Conservation (phyloP, 2,113 vertebrate genomes). For the Sebastes schlegelii region DNA sequence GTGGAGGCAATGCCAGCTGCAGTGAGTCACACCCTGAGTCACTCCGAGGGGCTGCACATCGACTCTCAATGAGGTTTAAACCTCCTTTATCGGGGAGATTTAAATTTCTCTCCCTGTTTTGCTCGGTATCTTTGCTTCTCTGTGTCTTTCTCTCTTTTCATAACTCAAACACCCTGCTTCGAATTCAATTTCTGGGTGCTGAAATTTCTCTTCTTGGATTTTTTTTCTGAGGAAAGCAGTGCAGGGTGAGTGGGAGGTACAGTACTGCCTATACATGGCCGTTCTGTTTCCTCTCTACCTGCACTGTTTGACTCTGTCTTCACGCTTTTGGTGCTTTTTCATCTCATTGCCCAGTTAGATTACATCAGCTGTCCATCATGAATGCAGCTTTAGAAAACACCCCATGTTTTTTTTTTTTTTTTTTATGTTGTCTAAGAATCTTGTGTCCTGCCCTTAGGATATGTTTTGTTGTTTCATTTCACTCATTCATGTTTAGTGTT, state of each 20-base stretch:
- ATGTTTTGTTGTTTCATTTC: no score
- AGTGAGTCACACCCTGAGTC: conserved; percentile 81
- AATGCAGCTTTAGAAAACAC: not conserved
- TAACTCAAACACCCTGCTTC: not conserved
- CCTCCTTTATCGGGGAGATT: conserved; percentile 54
- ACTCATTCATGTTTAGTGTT: no score
- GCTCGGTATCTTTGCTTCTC: conserved; percentile 10
- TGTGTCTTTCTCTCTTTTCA: conserved; percentile 30
- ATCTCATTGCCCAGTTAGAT: not conserved
- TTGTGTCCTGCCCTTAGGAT: not conserved
- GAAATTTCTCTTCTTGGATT: not conserved
- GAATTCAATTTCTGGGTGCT: conserved; percentile 18
- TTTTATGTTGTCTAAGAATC: not conserved
- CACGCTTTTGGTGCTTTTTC: not conserved
- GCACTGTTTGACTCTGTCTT: not conserved
- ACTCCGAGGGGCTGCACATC: conserved; percentile 48
- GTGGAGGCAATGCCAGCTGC: conserved; percentile 54
- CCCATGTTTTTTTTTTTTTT: not conserved
- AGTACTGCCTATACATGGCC: not conserved
- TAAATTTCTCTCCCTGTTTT: conserved; percentile 13
- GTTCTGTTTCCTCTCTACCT: not conserved
- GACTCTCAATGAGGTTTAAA: conserved; percentile 68
- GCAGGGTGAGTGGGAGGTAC: not conserved
- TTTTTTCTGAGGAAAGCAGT: not conserved
- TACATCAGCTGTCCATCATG: not conserved